Evolutionary conservation across 2,888 invertebrate species (phyloP).

Genomic region (Cosmopolites sordidus): DNA sequence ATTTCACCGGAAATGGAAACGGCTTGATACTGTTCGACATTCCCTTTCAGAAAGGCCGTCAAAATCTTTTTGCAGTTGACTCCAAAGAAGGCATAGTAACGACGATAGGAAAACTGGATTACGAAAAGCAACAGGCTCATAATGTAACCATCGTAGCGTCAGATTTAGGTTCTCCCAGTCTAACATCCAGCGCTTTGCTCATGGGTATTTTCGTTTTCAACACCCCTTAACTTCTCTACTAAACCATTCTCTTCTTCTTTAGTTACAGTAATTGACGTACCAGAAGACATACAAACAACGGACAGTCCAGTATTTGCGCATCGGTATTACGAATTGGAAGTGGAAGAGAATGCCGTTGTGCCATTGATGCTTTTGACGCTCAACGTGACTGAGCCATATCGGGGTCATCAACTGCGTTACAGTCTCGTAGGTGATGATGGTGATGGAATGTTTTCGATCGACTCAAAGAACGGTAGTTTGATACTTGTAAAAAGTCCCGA

Average conservation of each 20-base stretch:
- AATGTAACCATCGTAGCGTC: conserved; percentile 79
- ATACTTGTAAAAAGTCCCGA: conserved; percentile 71
- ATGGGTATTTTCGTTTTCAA: conserved; percentile 38
- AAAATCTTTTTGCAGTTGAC: conserved; percentile 72
- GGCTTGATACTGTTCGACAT: conserved; percentile 76
- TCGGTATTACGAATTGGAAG: conserved; percentile 73
- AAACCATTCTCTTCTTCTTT: neutral
- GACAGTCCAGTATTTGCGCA: conserved; percentile 48
- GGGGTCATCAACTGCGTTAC: conserved; percentile 62
- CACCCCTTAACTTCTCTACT: neutral
- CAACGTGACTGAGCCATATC: conserved; percentile 67
- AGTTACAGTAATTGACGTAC: conserved; percentile 63
- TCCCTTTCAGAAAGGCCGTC: conserved; percentile 59
- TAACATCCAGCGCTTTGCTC: conserved; percentile 72
- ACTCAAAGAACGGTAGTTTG: conserved; percentile 71
- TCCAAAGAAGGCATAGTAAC: conserved; percentile 79
- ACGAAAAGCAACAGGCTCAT: conserved; percentile 61
- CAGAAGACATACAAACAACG: conserved; percentile 50
- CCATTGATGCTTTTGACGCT: conserved; percentile 72
- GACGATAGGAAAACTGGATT: conserved; percentile 68
- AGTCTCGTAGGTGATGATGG: conserved; percentile 57
- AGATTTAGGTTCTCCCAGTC: conserved; percentile 78
- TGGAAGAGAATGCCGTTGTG: conserved; percentile 74
- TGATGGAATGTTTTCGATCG: conserved; percentile 66
- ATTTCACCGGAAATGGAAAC: conserved; percentile 82